Conservation (phyloP, 2,888 invertebrate genomes). For the Oxyscelio sp. region DNA sequence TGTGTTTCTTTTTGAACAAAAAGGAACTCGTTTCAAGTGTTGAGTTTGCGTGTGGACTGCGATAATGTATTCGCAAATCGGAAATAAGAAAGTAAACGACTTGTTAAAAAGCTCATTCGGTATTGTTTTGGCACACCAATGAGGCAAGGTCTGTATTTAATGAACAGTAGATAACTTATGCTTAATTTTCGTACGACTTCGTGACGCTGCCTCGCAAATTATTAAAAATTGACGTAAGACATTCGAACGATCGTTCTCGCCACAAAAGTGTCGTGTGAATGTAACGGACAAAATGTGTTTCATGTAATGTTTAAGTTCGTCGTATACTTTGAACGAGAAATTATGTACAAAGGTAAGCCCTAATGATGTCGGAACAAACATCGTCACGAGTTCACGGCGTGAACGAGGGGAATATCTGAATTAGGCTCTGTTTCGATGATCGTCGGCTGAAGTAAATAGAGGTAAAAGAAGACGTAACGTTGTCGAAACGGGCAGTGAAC, state of each 20-base stretch:
- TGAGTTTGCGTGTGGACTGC: too few species aligned
- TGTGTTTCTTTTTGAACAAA: too few species aligned
- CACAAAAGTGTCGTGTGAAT: too few species aligned
- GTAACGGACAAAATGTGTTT: too few species aligned
- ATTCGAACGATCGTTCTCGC: too few species aligned
- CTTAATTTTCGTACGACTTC: neutral
- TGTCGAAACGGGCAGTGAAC: constrained; percentile 83
- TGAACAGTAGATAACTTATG: constrained; percentile 1
- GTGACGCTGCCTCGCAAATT: neutral
- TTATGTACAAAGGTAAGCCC: constrained; percentile 39
- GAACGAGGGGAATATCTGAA: neutral
- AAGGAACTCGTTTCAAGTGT: too few species aligned
- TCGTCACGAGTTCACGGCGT: neutral
- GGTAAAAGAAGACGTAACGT: constrained; percentile 16
- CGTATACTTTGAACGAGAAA: constrained; percentile 3
- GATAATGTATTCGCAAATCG: too few species aligned
- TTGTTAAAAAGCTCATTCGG: constrained; percentile 33
- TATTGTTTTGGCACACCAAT: constrained; percentile 56
- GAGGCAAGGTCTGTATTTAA: constrained; percentile 60
- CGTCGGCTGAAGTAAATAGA: constrained; percentile 14
- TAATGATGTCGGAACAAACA: neutral
- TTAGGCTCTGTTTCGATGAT: constrained; percentile 25
- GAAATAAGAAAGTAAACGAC: too few species aligned
- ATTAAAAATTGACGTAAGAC: constrained; percentile 48
- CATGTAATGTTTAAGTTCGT: constrained; percentile 1